These are phyloP conservation scores for Xestobium rufovillosum DNA, from an alignment of 2,888 invertebrate species.

Conservation along the genomic window DNA sequence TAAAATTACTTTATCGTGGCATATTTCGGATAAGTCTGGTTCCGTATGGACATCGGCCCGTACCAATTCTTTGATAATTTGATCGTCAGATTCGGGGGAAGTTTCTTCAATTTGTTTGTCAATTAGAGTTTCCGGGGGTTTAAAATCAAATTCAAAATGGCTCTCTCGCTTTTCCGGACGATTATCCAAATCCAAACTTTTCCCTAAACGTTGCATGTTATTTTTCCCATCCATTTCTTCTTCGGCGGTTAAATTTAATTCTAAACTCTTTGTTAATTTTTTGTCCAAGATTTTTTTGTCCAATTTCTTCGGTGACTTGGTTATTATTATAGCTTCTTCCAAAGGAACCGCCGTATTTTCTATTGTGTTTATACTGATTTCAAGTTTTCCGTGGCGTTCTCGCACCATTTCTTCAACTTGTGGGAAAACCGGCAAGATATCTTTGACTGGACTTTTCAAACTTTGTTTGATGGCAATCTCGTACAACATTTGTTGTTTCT, in stretches of 20 bases:
- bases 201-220: slow-evolving; percentile 38
- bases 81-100: slow-evolving; percentile 43
- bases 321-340: slow-evolving; percentile 68
- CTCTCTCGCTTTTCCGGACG: slow-evolving; percentile 29
- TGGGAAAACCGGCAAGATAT: slow-evolving; percentile 62
- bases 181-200: slow-evolving; percentile 41
- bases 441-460: slow-evolving; percentile 67
- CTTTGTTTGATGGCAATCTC: slow-evolving; percentile 70
- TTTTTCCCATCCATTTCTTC: slow-evolving; percentile 29
- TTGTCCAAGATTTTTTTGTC: slow-evolving; percentile 46
- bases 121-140: slow-evolving; percentile 24
- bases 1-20: slow-evolving; percentile 36
- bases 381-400: slow-evolving; percentile 66
- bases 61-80: slow-evolving; percentile 47
- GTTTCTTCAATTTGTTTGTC: slow-evolving; percentile 30
- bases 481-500: slow-evolving; percentile 67
- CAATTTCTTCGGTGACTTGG: slow-evolving; percentile 65
- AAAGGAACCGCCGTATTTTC: slow-evolving; percentile 39
- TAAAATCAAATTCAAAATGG: slow-evolving; percentile 37
- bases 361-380: slow-evolving; percentile 62
- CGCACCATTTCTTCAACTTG: slow-evolving; percentile 66
- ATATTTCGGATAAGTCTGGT: slow-evolving; percentile 30
- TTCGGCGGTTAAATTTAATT: slow-evolving; percentile 50
- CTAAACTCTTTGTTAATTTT: slow-evolving; percentile 55
- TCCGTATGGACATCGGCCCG: slow-evolving; percentile 47